phyloP scores from a whole-genome alignment of 2,797 vertebrate genomes.

The Eulemur coronatus region DNA sequence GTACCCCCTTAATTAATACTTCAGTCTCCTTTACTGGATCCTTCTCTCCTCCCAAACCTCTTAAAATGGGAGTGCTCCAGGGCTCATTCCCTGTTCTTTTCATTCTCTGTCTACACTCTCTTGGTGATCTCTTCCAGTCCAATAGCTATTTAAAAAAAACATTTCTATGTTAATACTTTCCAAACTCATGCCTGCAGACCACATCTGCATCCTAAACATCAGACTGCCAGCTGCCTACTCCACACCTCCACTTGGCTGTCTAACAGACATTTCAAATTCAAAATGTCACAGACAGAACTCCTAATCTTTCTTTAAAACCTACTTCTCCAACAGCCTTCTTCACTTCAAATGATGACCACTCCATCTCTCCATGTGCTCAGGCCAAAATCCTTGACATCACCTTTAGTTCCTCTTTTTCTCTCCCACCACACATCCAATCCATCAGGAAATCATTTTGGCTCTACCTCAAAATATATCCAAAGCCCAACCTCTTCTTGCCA shows the following conservation, averaged over 20 bases:
- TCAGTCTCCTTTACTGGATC: background rate
- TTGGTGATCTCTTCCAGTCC: background rate
- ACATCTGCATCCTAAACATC: background rate
- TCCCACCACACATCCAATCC: background rate
- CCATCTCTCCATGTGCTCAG: background rate
- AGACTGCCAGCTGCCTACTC: background rate
- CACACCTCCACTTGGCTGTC: background rate
- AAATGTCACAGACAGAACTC: background rate
- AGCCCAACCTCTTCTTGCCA: background rate
- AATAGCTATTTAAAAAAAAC: background rate
- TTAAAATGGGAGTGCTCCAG: background rate
- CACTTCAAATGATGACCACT: background rate
- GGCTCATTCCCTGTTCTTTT: background rate
- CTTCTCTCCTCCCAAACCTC: background rate
- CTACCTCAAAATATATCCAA: background rate
- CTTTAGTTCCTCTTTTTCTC: background rate
- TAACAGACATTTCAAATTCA: background rate
- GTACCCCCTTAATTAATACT: background rate
- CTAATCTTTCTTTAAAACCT: background rate
- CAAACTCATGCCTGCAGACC: background rate
- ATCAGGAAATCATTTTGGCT: background rate
- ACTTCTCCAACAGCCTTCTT: background rate
- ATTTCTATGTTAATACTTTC: background rate
- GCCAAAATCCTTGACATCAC: background rate
- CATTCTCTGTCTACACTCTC: background rate